Evolutionary conservation across 1,140 invertebrate genomes (phyloP).

Genomic region (Megalopta genalis): DNA sequence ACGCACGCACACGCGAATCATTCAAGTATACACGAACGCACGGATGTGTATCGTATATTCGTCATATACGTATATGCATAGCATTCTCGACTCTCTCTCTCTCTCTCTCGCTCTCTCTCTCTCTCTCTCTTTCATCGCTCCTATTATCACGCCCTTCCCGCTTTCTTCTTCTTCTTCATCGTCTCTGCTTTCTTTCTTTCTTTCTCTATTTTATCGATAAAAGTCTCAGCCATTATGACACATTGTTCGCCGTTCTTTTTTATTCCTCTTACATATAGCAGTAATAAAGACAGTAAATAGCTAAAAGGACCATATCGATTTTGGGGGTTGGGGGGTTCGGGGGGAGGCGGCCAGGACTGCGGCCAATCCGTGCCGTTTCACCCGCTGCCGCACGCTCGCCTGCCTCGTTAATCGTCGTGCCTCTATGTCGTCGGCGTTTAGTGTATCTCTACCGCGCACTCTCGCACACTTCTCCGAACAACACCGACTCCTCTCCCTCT

Average conservation of each 20-base stretch:
- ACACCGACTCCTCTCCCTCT: neutral
- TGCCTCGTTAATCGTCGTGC: conserved; percentile 26
- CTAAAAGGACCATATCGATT: conserved; percentile 68
- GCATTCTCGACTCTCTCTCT: neutral
- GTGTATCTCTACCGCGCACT: neutral
- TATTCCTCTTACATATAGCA: conserved; percentile 67
- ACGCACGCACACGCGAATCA: too few species aligned
- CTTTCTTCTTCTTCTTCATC: neutral
- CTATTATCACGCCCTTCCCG: neutral
- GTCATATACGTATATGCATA: neutral
- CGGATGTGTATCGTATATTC: neutral
- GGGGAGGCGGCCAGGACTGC: conserved; percentile 54
- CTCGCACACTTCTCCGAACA: conserved; percentile 5
- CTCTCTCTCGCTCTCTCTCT: neutral
- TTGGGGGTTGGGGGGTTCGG: conserved; percentile 35
- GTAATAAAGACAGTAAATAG: conserved; percentile 72
- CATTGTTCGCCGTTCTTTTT: conserved; percentile 53
- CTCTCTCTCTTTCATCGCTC: conserved; percentile 12
- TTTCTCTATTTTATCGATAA: conserved; percentile 49
- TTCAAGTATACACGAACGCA: too few species aligned
- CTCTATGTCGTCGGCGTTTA: neutral
- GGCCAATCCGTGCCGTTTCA: conserved; percentile 58
- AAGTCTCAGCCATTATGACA: conserved; percentile 61
- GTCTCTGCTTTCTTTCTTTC: neutral
- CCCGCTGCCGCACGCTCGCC: conserved; percentile 62